Evolutionary conservation across 2,888 invertebrate species (phyloP).

Genomic region (Elmis aenea): DNA sequence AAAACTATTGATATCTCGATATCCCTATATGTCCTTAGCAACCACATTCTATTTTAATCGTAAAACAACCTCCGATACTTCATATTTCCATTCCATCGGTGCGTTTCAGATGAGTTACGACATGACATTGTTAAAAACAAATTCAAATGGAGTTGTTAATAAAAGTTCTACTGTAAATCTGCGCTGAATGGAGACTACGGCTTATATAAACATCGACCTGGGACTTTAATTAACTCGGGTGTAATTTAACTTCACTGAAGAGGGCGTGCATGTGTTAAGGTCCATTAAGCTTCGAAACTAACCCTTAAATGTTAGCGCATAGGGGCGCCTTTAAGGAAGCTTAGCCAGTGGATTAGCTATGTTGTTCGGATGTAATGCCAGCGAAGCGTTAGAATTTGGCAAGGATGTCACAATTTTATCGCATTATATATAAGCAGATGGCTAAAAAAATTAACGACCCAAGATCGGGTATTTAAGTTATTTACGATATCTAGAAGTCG

Average conservation of each 20-base stretch:
- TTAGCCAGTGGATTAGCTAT: not conserved
- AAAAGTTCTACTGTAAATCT: slow-evolving; percentile 19
- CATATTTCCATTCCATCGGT: too few relatives aligned
- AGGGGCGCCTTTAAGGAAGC: not conserved
- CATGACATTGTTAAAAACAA: too few relatives aligned
- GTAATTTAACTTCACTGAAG: slow-evolving; percentile 34
- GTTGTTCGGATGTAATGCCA: not conserved
- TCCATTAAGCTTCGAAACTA: slow-evolving; percentile 27
- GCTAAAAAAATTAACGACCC: too few relatives aligned
- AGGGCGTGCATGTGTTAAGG: slow-evolving; percentile 30
- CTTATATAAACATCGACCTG: slow-evolving; percentile 35
- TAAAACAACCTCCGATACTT: too few relatives aligned
- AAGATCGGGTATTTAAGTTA: too few relatives aligned
- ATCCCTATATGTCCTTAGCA: too few relatives aligned
- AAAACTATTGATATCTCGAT: too few relatives aligned
- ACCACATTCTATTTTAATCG: too few relatives aligned
- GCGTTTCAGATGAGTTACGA: too few relatives aligned
- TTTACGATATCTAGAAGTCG: too few relatives aligned
- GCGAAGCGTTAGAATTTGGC: not conserved
- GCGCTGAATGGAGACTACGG: slow-evolving; percentile 15
- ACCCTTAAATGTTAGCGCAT: slow-evolving; percentile 19
- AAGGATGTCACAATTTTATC: too few relatives aligned
- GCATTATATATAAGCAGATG: too few relatives aligned
- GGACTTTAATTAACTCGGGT: slow-evolving; percentile 40
- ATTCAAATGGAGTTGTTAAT: slow-evolving; percentile 15